These are phyloP conservation scores for Phengaris arion DNA, from an alignment of 2,888 invertebrate genomes.

Conservation along the genomic window DNA sequence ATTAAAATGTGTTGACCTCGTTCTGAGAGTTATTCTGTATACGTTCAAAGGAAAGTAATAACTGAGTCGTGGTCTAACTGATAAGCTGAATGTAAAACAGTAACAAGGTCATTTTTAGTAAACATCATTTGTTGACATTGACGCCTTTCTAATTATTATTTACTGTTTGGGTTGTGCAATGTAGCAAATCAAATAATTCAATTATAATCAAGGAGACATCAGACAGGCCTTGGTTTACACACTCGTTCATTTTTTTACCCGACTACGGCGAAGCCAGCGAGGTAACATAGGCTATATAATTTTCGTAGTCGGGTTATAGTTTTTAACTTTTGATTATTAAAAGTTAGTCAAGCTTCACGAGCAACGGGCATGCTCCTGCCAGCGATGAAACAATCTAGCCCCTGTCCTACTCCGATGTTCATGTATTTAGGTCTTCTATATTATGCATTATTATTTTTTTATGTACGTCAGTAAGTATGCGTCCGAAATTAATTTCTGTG, in stretches of 20 bases:
- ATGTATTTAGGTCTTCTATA: no score
- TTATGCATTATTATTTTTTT: no score
- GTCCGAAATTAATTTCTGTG: background rate
- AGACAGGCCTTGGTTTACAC: background rate
- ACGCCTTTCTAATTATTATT: slow-evolving; percentile 22
- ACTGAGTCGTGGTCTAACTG: background rate
- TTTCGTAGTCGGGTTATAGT: no score
- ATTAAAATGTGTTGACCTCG: slow-evolving; percentile 13
- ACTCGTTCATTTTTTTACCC: background rate
- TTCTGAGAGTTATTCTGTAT: slow-evolving; percentile 10
- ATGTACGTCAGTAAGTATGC: no score
- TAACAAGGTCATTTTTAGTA: slow-evolving; percentile 18
- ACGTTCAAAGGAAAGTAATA: slow-evolving; percentile 14
- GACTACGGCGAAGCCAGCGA: no score
- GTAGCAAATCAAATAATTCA: background rate
- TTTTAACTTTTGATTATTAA: no score
- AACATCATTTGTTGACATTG: background rate
- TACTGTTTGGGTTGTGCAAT: background rate
- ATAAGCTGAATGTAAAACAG: slow-evolving; percentile 1
- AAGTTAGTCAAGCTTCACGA: no score
- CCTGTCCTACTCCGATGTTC: no score
- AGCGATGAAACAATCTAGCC: no score
- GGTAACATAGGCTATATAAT: no score
- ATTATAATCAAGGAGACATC: slow-evolving; percentile 1
- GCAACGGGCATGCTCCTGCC: no score